These are phyloP conservation scores for Cariama cristata DNA, from an alignment of 2,113 vertebrate genomes.

Conservation along the genomic window DNA sequence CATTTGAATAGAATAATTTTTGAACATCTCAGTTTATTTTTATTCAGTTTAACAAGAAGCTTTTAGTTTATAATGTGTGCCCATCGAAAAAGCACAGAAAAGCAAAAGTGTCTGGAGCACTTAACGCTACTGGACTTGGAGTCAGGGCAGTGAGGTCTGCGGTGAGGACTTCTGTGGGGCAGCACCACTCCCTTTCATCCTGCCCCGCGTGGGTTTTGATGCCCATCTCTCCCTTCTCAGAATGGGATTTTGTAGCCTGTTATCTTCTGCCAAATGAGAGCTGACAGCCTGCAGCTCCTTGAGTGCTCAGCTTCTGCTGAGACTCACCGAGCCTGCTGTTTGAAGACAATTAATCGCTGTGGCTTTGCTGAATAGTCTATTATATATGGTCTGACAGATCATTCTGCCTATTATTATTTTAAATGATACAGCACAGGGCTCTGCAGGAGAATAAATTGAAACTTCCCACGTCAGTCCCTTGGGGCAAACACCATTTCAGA, in stretches of 20 bases:
- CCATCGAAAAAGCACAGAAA: background rate
- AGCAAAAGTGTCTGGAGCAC: background rate
- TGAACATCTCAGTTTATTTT: background rate
- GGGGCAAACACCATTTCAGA: background rate
- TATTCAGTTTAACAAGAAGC: background rate
- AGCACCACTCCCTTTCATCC: rapidly evolving
- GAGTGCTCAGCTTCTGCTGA: background rate
- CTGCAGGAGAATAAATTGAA: slow-evolving; percentile 28
- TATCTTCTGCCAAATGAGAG: background rate
- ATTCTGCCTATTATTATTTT: background rate
- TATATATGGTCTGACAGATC: background rate
- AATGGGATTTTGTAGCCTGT: background rate
- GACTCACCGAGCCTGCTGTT: background rate
- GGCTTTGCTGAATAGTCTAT: background rate
- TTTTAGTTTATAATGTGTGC: background rate
- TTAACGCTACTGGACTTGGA: background rate
- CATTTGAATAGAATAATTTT: background rate
- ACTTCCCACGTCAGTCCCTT: background rate
- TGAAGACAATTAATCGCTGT: background rate
- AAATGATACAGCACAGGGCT: background rate
- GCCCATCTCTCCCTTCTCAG: background rate
- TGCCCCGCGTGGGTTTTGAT: background rate
- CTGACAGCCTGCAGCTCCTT: background rate
- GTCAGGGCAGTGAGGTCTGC: background rate
- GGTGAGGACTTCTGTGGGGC: background rate